Evolutionary conservation across 2,113 vertebrate species (phyloP).

Genomic region (Brachyhypopomus gauderio): DNA sequence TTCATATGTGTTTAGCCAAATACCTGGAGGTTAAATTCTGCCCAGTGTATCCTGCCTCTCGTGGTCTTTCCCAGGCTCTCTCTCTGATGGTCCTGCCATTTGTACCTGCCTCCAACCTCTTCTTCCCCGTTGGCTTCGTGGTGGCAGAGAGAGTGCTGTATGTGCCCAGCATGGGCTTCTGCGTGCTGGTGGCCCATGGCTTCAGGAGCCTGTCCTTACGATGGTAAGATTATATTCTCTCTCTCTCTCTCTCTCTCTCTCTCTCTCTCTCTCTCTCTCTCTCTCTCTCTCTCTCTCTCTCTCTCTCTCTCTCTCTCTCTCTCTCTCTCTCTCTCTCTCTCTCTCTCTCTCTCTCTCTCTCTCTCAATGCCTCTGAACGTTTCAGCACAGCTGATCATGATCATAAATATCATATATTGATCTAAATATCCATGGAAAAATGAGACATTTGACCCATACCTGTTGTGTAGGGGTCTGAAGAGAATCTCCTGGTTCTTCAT

Average conservation of each 20-base stretch:
- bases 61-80: constrained; percentile 79
- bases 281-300: background rate
- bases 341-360: too few relatives aligned
- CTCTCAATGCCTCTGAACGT: background rate
- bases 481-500: constrained; percentile 90
- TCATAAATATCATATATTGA: too few relatives aligned
- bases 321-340: background rate
- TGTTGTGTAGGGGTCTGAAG: constrained; percentile 78
- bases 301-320: background rate
- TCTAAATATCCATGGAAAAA: background rate
- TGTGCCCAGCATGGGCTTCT: constrained; percentile 99
- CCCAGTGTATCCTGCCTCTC: background rate
- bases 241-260: too few relatives aligned
- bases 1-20: background rate
- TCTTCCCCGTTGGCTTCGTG: constrained; percentile 98
- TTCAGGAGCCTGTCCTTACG: constrained; percentile 85
- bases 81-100: constrained; percentile 93
- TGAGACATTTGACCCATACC: background rate
- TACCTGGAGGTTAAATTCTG: background rate
- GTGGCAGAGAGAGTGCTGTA: constrained; percentile 95
- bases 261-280: too few relatives aligned
- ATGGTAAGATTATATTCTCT: too few relatives aligned
- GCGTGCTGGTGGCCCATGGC: constrained; percentile 92
- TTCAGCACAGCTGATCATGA: too few relatives aligned
- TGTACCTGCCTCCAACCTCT: constrained; percentile 95